These are phyloP conservation scores for Copidosoma floridanum DNA, from an alignment of 1,140 invertebrate species.

Conservation along the genomic window DNA sequence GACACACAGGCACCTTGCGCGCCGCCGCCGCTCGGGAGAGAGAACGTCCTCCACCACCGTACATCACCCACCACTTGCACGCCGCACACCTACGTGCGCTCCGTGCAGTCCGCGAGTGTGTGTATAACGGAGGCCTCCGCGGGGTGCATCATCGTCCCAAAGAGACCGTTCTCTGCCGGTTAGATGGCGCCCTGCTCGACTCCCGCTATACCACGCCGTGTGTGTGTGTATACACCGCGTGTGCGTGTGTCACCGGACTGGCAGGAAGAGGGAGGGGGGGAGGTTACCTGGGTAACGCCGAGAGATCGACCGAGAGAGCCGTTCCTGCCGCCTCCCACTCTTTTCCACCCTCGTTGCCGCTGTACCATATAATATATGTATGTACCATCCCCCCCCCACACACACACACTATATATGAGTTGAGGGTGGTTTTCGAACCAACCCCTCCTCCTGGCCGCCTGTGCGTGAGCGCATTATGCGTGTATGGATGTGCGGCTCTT, in stretches of 20 bases:
- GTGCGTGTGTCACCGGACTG: slow-evolving; percentile 14
- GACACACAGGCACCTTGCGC: too few relatives aligned
- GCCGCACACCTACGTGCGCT: too few relatives aligned
- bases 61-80: too few relatives aligned
- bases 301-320: slow-evolving; percentile 51
- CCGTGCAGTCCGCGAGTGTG: too few relatives aligned
- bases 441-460: too few relatives aligned
- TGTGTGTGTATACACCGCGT: slow-evolving; percentile 20
- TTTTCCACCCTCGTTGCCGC: background rate
- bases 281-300: slow-evolving; percentile 52
- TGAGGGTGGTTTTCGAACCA: background rate
- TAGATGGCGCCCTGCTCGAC: slow-evolving; percentile 40
- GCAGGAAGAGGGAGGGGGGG: slow-evolving; percentile 44
- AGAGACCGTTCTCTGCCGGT: slow-evolving; percentile 45
- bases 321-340: slow-evolving; percentile 23
- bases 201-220: slow-evolving; percentile 20
- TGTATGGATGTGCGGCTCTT: background rate
- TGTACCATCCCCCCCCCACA: background rate
- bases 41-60: too few relatives aligned
- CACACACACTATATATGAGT: background rate
- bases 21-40: slow-evolving; percentile 16
- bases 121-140: slow-evolving; percentile 42
- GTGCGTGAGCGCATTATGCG: background rate
- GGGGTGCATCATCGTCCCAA: slow-evolving; percentile 52
- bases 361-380: background rate